These are phyloP conservation scores for Cephus rjabovi DNA, from an alignment of 2,888 invertebrate species.

Conservation along the genomic window DNA sequence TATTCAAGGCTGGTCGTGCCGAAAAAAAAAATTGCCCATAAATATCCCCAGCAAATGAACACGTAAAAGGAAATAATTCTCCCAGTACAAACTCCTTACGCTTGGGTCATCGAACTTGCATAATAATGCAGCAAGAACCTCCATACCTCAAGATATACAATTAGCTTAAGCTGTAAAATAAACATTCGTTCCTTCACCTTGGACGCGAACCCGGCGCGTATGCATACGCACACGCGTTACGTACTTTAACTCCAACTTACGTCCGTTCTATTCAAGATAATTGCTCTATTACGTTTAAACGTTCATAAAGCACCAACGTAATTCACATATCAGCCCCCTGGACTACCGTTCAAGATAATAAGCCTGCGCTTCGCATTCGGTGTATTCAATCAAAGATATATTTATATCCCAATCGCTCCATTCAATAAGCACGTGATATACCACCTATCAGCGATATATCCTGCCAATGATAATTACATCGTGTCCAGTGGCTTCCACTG, in stretches of 20 bases:
- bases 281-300: constrained; percentile 49
- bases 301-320: neutral
- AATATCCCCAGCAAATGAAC: neutral
- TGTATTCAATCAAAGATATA: neutral
- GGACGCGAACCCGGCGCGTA: neutral
- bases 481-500: neutral
- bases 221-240: neutral
- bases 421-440: neutral
- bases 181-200: constrained; percentile 26
- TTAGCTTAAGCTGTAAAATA: constrained; percentile 38
- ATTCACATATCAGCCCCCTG: neutral
- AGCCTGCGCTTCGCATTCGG: neutral
- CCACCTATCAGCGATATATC: too few species aligned
- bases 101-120: constrained; percentile 19
- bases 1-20: too few species aligned
- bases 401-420: neutral
- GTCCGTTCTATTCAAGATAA: constrained; percentile 38
- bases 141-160: constrained; percentile 29
- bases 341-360: neutral
- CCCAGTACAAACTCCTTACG: too few species aligned
- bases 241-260: neutral
- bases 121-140: constrained; percentile 33
- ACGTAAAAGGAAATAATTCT: neutral
- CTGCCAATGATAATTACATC: too few species aligned
- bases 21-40: neutral